Evolutionary conservation across 2,797 vertebrate genomes (phyloP), one percentile per base, ranked within the genome.

Genomic region (Notolepis coatsorum): DNA sequence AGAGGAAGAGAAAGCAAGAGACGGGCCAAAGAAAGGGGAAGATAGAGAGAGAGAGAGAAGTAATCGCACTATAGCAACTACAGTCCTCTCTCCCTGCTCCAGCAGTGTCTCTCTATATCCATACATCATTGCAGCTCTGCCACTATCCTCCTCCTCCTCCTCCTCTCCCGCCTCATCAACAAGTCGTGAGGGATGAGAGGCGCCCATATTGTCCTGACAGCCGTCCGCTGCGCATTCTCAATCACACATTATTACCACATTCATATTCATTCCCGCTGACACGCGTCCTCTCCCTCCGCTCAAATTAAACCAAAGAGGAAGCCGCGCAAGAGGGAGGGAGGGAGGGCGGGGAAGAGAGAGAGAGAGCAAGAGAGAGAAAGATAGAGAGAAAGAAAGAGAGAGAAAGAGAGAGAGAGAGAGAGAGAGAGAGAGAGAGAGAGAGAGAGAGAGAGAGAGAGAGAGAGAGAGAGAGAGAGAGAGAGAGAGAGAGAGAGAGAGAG

Each of bases 181-280:
- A 96, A 96, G 96, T 97, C 93, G 75, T 94, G 94, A 95, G 93
- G 94, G 95, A 96, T 96, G 96, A 96, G 95, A 95, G 95, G 95
- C 95, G 93, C 93, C 95, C 96, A 96, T 97, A 96, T 96, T 96
- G 96, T 93, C 94, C 95, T 95, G 96, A 98, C 97, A 98, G 95
- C 94, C 93, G 50, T 78, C 78, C 70, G 92, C 92, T 87, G 91
- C 88, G 93, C 94, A 94, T 95, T 96, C 95, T 98, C 96, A 96
- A 98, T 97, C 96, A 96, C 94, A 95, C 96, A 98, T 99, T 98
- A 98, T 98, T 97, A 97, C 96, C 92, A 93, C 96, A 98, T 99
- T 96, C 96, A 96, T 99, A 99, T 98, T 98, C 96, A 98, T 98
- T 96, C 93, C 92, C 93, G 91, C 89, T 96, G 96, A 97, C 96